Evolutionary conservation across 2,113 vertebrate species (phyloP), one percentile per base, ranked within the genome.

Genomic region (Siniperca chuatsi): DNA sequence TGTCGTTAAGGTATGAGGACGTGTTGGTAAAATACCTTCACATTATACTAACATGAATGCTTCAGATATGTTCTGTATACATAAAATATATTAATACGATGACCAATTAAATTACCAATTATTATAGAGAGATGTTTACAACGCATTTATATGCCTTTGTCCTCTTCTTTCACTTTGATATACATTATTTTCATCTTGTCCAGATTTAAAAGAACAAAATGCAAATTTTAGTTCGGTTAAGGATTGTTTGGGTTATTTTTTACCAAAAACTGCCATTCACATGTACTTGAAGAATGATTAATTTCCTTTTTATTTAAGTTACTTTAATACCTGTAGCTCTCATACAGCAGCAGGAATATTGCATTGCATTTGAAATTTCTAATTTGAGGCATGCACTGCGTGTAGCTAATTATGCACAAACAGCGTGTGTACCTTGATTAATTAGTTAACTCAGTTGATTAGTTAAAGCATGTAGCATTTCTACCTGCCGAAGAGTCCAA

Each of bases 291-390:
- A 48, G 20, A 23, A 75, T 46, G 3, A 44, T 66, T 35, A 4
- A 66, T 1, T 21, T 58, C 8, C 6, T 11, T 67, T 65, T 50
- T 3, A 37, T 35, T 60, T 78, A 3, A 23, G 23, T 33, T 23
- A 0, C 11, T 72, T 6, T 67, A 10, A 62, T 69, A 61, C 67
- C 67, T 29, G 29, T 29, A 48, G 35, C 13, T n/a, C 55, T 64
- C 37, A 74, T 25, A 44, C 44, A 78, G 18, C 44, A 37, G 60
- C 67, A 61, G 48, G 48, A 69, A 44, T 52, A 42, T 73, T 50
- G 16, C 42, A 35, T 12, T 72, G 25, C 21, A 35, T 48, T 42
- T 74, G 8, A 74, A 54, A 57, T 15, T 61, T 73, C 18, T 81
- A 44, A 29, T 74, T n/a, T 42, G 2, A 65, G 23, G 11, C 25